phyloP scores from a whole-genome alignment of 23 tunicate species.

The Phallusia fumigata region DNA sequence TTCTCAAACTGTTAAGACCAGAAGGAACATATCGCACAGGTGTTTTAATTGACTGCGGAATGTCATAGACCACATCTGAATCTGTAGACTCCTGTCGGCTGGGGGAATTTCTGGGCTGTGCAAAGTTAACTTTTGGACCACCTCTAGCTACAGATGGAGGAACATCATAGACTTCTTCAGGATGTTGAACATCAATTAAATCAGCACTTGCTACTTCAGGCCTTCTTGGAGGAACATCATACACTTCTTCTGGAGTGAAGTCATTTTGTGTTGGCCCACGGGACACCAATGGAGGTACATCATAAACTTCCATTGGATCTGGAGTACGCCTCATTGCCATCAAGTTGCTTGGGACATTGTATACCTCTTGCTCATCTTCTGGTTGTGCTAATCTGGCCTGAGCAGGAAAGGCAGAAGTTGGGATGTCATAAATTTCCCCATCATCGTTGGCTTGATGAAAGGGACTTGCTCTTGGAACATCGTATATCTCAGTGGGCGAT shows the following conservation, averaged over 20 bases:
- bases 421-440: slow-evolving; percentile 57
- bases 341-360: slow-evolving; percentile 57
- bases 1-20: slow-evolving; percentile 57
- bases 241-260: slow-evolving; percentile 55
- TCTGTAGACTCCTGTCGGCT: slow-evolving; percentile 45
- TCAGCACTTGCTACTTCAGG: slow-evolving; percentile 13
- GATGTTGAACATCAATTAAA: slow-evolving; percentile 44
- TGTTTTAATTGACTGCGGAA: slow-evolving; percentile 59
- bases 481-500: slow-evolving; percentile 72
- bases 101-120: slow-evolving; percentile 8
- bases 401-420: slow-evolving; percentile 18
- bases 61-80: slow-evolving; percentile 84
- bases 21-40: slow-evolving; percentile 32
- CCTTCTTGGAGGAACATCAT: slow-evolving; percentile 85
- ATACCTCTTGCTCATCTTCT: slow-evolving; percentile 64
- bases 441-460: slow-evolving; percentile 33
- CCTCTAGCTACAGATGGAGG: slow-evolving; percentile 42
- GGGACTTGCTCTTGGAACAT: slow-evolving; percentile 62
- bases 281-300: slow-evolving; percentile 72
- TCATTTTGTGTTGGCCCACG: slow-evolving; percentile 25
- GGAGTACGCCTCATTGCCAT: slow-evolving; percentile 11
- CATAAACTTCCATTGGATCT: slow-evolving; percentile 73
- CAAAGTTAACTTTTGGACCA: slow-evolving; percentile 11
- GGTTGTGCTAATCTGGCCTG: background rate
- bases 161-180: slow-evolving; percentile 81